phyloP scores from a whole-genome alignment of 1,140 invertebrate species.

The Andrena cerasifolii region DNA sequence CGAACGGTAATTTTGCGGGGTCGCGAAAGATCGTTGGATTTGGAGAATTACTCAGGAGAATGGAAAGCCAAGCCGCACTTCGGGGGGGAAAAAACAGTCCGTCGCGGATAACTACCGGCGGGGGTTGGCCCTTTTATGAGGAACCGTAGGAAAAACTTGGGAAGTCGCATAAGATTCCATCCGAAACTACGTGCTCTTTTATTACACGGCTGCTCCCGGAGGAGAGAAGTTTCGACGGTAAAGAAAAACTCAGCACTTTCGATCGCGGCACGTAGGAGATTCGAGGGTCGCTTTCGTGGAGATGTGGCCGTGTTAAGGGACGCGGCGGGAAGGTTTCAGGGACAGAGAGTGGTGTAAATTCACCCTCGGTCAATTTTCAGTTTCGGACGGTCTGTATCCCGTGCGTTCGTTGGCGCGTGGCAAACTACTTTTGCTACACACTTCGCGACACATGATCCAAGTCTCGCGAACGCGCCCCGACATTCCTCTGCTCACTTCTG shows the following conservation, averaged over 20 bases:
- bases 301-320: neutral
- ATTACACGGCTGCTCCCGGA: neutral
- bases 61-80: too few species aligned
- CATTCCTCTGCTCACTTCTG: too few species aligned
- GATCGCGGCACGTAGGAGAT: slow-evolving; percentile 29
- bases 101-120: neutral
- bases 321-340: neutral
- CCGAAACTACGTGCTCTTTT: slow-evolving; percentile 27
- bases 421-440: too few species aligned
- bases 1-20: neutral
- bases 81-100: neutral
- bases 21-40: too few species aligned
- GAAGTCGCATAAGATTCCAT: slow-evolving; percentile 32
- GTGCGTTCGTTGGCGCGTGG: too few species aligned
- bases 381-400: too few species aligned
- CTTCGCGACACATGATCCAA: too few species aligned
- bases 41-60: too few species aligned
- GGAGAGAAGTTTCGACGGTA: slow-evolving; percentile 31
- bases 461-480: too few species aligned
- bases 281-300: slow-evolving; percentile 10
- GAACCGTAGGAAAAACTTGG: neutral
- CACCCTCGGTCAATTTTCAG: too few species aligned
- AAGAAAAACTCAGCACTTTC: slow-evolving; percentile 27
- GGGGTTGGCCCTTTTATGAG: too few species aligned
- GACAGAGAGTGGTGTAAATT: neutral